Conservation (phyloP, 2,888 invertebrate genomes). For the Timema podura region DNA sequence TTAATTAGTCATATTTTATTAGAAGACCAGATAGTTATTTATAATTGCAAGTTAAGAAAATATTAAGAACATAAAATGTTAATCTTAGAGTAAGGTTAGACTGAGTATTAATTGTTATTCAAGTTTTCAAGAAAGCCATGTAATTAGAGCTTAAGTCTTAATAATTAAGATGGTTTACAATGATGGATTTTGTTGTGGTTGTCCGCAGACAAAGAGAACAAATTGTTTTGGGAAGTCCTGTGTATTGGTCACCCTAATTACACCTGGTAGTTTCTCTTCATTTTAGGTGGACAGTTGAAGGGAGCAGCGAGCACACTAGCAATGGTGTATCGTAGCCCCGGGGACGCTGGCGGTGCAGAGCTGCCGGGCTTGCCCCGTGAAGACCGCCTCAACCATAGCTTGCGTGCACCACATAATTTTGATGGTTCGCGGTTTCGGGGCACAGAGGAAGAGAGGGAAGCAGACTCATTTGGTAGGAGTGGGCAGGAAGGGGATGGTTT, state of each 20-base stretch:
- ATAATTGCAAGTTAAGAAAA: too few relatives aligned
- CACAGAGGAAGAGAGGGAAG: conserved; percentile 7
- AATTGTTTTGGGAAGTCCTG: conserved; percentile 11
- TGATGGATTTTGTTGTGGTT: conserved; percentile 30
- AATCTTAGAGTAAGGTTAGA: too few relatives aligned
- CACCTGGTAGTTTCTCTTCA: conserved; percentile 33
- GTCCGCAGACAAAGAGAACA: conserved; percentile 10
- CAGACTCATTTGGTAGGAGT: background rate
- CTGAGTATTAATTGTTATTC: too few relatives aligned
- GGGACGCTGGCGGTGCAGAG: conserved; percentile 16
- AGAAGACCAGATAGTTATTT: too few relatives aligned
- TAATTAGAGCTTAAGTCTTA: too few relatives aligned
- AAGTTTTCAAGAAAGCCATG: too few relatives aligned
- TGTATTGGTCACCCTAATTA: conserved; percentile 30
- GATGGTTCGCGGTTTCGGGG: conserved; percentile 17
- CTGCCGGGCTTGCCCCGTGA: conserved; percentile 13
- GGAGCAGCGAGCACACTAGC: conserved; percentile 23
- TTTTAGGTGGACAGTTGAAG: conserved; percentile 31
- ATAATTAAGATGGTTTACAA: conserved; percentile 25
- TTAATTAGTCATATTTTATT: too few relatives aligned
- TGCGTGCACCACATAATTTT: background rate
- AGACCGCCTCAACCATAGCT: background rate
- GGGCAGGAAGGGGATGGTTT: too few relatives aligned
- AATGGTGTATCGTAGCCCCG: conserved; percentile 39
- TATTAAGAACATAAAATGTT: too few relatives aligned